These are phyloP conservation scores for Atta colombica DNA, from an alignment of 1,140 invertebrate genomes.

Conservation along the genomic window DNA sequence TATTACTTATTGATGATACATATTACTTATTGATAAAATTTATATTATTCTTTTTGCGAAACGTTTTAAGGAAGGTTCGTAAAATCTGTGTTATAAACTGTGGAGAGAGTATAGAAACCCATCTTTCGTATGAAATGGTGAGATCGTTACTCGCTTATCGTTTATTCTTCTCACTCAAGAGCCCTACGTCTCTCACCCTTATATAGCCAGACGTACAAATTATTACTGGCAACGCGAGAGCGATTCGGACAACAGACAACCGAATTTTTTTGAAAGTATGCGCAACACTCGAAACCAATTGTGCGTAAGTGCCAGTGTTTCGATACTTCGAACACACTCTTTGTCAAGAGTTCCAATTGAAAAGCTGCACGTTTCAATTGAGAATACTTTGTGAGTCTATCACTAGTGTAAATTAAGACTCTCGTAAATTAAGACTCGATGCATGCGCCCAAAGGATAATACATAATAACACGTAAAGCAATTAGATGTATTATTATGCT, in stretches of 20 bases:
- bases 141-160: conserved; percentile 69
- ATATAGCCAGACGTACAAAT: conserved; percentile 67
- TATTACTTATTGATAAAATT: not conserved
- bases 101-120: conserved; percentile 51
- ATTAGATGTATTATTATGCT: not conserved
- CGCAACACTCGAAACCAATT: conserved; percentile 59
- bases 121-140: conserved; percentile 55
- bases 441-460: not conserved
- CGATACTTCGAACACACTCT: conserved; percentile 54
- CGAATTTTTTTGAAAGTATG: conserved; percentile 61
- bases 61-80: not conserved
- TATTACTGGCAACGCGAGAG: conserved; percentile 68
- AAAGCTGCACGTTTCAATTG: conserved; percentile 46
- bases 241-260: conserved; percentile 64
- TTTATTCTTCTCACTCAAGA: conserved; percentile 62
- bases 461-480: not conserved
- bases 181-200: conserved; percentile 49
- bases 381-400: conserved; percentile 53
- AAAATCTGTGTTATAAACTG: conserved; percentile 36
- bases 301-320: conserved; percentile 18
- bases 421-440: conserved; percentile 59
- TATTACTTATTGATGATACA: not conserved
- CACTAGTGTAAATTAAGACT: not conserved
- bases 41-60: not conserved
- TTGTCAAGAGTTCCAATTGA: conserved; percentile 21